Percentiles rank a stretch among this genome's conserved stretches.
phyloP scores from a whole-genome alignment of 2,888 invertebrate genomes.

The Apamea epomidion region DNA sequence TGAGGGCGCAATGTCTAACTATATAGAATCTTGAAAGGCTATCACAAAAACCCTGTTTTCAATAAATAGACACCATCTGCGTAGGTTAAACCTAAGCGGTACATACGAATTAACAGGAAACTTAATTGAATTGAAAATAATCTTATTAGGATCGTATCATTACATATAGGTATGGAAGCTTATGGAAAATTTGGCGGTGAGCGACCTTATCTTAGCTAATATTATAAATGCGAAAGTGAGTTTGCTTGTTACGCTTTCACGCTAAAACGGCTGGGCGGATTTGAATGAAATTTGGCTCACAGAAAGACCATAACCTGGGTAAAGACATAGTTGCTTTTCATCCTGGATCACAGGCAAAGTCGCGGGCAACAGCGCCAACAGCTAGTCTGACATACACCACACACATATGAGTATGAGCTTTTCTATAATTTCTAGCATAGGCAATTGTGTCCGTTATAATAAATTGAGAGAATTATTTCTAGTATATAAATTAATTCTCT shows the following conservation, averaged over 20 bases:
- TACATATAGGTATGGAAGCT: background rate
- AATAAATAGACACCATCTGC: background rate
- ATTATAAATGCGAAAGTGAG: background rate
- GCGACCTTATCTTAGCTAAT: background rate
- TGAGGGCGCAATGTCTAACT: background rate
- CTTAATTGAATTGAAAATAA: background rate
- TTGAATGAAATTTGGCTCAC: background rate
- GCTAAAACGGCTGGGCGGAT: background rate
- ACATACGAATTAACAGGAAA: background rate
- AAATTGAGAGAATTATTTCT: too few species aligned
- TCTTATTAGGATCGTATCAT: background rate
- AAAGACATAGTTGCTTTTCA: too few species aligned
- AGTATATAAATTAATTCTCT: too few species aligned
- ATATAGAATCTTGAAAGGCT: too few species aligned
- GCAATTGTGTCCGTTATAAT: too few species aligned
- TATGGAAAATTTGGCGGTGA: background rate
- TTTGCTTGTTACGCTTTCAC: background rate
- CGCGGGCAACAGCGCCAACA: too few species aligned
- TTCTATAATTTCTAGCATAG: too few species aligned
- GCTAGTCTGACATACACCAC: too few species aligned
- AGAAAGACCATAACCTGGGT: background rate
- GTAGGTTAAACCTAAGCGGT: background rate
- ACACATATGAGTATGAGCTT: too few species aligned
- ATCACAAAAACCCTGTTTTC: background rate
- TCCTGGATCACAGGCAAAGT: too few species aligned